phyloP scores from a whole-genome alignment of 2,113 vertebrate genomes.

The Lynx canadensis region DNA sequence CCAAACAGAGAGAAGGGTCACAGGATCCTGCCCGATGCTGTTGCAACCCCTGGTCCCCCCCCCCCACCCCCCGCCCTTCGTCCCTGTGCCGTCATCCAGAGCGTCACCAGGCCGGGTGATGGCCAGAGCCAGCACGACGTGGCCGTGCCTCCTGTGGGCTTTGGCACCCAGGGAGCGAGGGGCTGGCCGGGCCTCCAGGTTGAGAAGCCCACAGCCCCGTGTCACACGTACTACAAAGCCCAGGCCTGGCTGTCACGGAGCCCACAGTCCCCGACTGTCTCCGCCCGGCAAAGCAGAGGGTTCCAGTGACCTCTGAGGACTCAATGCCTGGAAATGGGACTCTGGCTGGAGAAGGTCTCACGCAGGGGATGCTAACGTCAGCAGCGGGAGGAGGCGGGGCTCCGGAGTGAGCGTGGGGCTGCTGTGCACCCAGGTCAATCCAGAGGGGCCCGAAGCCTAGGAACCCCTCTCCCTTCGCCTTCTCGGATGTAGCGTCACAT shows the following conservation, averaged over 20 bases:
- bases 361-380: neutral
- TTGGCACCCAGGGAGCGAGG: neutral
- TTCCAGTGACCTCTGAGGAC: neutral
- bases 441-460: neutral
- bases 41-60: no score
- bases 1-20: neutral
- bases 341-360: neutral
- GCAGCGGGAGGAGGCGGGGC: rapidly evolving
- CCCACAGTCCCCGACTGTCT: neutral
- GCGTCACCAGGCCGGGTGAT: no score
- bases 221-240: neutral
- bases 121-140: neutral
- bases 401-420: no score
- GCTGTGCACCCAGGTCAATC: neutral
- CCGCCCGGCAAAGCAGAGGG: neutral
- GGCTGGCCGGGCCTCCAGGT: neutral
- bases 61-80: rapidly evolving
- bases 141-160: neutral
- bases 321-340: neutral
- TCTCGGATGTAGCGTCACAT: neutral
- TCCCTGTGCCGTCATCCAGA: no score
- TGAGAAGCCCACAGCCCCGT: neutral
- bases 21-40: neutral
- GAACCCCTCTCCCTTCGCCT: neutral
- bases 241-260: neutral